A percentile compares a stretch with the other conserved stretches of the same genome.
Conservation (phyloP, 1,140 invertebrate genomes). For the Drosophila sturtevanti region DNA sequence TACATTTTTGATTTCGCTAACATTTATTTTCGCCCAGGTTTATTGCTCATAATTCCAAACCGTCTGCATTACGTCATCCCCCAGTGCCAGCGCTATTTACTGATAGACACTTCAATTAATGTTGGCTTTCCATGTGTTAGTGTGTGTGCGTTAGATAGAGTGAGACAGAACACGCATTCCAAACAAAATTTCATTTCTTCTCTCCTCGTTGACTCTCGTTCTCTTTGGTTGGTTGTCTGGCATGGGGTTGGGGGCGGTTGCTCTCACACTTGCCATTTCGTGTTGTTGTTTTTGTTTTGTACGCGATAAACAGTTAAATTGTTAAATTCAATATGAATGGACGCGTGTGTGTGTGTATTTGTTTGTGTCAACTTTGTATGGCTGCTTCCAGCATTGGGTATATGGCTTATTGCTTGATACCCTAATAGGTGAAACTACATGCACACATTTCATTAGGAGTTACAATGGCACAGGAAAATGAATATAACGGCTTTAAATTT, state of each 20-base stretch:
- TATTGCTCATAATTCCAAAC: slow-evolving; percentile 70
- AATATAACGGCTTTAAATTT: no score
- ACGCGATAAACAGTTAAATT: slow-evolving; percentile 76
- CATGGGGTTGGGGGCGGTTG: slow-evolving; percentile 7
- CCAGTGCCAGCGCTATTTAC: slow-evolving; percentile 67
- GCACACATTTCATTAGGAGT: not conserved
- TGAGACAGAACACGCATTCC: slow-evolving; percentile 41
- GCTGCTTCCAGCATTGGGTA: slow-evolving; percentile 47
- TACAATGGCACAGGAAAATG: not conserved
- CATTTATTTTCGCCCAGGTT: slow-evolving; percentile 24
- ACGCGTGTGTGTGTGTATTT: slow-evolving; percentile 24
- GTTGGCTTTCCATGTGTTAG: slow-evolving; percentile 32
- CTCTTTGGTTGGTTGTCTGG: not conserved
- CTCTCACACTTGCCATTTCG: slow-evolving; percentile 31
- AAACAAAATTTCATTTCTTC: slow-evolving; percentile 44
- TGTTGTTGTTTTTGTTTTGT: slow-evolving; percentile 66
- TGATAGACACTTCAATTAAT: slow-evolving; percentile 81
- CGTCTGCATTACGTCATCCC: slow-evolving; percentile 74
- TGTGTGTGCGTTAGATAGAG: slow-evolving; percentile 29
- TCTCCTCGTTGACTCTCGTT: slow-evolving; percentile 13
- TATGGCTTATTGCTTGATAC: slow-evolving; percentile 19
- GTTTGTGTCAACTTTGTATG: slow-evolving; percentile 49
- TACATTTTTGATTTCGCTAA: slow-evolving; percentile 15
- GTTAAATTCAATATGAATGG: slow-evolving; percentile 30
- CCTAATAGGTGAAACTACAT: not conserved